Base-by-base conservation (phyloP, 2,797 vertebrate genomes). In the Luscinia luscinia region DNA sequence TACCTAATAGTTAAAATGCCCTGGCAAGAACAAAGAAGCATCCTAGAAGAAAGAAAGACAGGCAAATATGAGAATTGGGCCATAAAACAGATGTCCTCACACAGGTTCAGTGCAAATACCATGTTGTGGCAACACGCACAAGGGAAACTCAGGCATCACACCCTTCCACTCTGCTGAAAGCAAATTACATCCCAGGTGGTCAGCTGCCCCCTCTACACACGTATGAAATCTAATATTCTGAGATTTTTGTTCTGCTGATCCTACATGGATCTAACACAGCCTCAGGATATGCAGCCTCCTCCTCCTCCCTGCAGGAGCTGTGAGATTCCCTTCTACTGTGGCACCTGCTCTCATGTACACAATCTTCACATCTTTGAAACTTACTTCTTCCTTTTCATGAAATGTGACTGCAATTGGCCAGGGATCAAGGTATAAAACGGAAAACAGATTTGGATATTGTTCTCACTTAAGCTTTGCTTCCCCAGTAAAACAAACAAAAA, bases 131-230 rank as follows among this genome's bases (percentile, higher is more conserved):
- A 80, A 70, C 49, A 49, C 0, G 0, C 15, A 55, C 18, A 27
- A 40, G 18, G 41, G 21, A 34, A 74, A 63, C 64, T 87, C 61
- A 27, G 36, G 20, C 5, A 0, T 4, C 0, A 0, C 54, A 63
- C 17, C 21, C 32, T 51, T 74, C 43, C 26, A 64, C 57, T 20
- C 49, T n/a, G 11, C 26, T 73, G 48, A 83, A 72, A 87, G 61
- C 24, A 68, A 68, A 67, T 48, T 9, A 57, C 0, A 0, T 46
- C 45, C 58, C 0, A 0, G 12, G 64, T 51, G 64, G 49, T 51
- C 58, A 5, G 1, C 57, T 74, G 57, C 64, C 43, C 61, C 38
- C 26, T 27, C 49, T 20, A 59, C 18, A 24, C 40, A 22, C 17
- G 0, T 6, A 49, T 0, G 6, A 86, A 62, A 86, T 34, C 22